Evolutionary conservation across 2,797 vertebrate genomes (phyloP), one percentile per base, ranked within the genome.

Genomic region (Mormyrus hasselquistii): DNA sequence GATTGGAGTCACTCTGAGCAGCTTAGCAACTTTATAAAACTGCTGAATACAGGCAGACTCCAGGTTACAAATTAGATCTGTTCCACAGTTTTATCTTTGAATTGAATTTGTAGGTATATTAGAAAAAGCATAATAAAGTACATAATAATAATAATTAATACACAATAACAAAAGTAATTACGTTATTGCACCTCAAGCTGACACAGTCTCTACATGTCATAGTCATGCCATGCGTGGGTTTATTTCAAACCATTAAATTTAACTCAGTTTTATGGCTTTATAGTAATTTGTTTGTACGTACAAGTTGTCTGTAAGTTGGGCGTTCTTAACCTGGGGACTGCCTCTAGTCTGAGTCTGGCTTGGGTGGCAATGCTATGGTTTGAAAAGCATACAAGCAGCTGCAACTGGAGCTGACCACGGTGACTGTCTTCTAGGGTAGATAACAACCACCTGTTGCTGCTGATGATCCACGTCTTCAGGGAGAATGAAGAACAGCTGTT

Each of bases 401-500:
- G 25, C 2, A 41, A 2, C 41, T 29, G 44, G 41, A 49, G 10
- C 47, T 62, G 8, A 73, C 25, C n/a, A 3, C 1, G 53, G 14
- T 89, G 83, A 87, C 2, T 92, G 0, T 87, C 2, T 92, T 94
- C 47, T 95, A 99, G 98, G 92, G 99, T 99, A 47, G 99, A 99
- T 94, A 99, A 99, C 94, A 99, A 99, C 93, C 98, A 99, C 88
- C 92, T 99, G 47, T 96, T 99, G 83, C 96, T 99, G 38, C 96
- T 99, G 90, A 99, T 99, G 99, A 98, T 99, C 92, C 98, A 99
- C 0, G 99, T 99, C 2, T 99, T 99, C 89, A 96, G 98, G 93
- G 99, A 99, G 93, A 99, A 99, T 0, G 99, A 99, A 92, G 99
- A 99, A 79, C 98, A 99, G 92, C 95, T 99, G n/a, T 97, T 97